These are phyloP conservation scores for Rhyzopertha dominica DNA, from an alignment of 1,140 invertebrate species.

Conservation along the genomic window DNA sequence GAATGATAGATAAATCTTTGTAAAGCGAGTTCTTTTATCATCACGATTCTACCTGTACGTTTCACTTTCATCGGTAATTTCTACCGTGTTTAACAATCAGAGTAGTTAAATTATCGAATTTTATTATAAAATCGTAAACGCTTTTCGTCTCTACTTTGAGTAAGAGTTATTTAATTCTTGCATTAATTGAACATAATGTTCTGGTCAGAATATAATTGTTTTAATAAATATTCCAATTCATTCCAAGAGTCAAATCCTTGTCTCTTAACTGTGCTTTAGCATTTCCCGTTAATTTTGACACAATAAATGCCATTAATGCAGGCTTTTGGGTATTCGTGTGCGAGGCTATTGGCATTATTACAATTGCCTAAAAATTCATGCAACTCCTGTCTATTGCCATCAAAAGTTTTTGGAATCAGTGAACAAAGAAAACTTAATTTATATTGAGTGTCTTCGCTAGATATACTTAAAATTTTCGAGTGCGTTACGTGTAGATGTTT, in stretches of 20 bases:
- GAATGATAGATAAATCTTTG: slow-evolving; percentile 17
- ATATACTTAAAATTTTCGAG: no score
- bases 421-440: slow-evolving; percentile 9
- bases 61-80: background rate
- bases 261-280: slow-evolving; percentile 15
- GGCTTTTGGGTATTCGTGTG: slow-evolving; percentile 5
- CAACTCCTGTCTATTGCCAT: slow-evolving; percentile 12
- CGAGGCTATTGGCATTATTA: slow-evolving; percentile 12
- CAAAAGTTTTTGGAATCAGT: slow-evolving; percentile 16
- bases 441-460: no score
- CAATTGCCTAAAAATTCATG: slow-evolving; percentile 22
- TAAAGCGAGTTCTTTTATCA: slow-evolving; percentile 15
- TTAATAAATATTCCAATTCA: slow-evolving; percentile 14
- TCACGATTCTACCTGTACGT: slow-evolving; percentile 7
- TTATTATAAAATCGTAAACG: slow-evolving; percentile 9
- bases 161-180: slow-evolving; percentile 18
- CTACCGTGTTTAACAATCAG: slow-evolving; percentile 12
- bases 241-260: slow-evolving; percentile 11
- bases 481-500: no score
- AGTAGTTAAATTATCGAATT: no score
- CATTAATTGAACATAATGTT: slow-evolving; percentile 14
- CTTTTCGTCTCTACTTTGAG: slow-evolving; percentile 13
- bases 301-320: slow-evolving; percentile 14
- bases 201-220: slow-evolving; percentile 12
- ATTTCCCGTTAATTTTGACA: slow-evolving; percentile 16